phyloP scores from a whole-genome alignment of 2,113 vertebrate genomes.

The Arvicanthis niloticus region DNA sequence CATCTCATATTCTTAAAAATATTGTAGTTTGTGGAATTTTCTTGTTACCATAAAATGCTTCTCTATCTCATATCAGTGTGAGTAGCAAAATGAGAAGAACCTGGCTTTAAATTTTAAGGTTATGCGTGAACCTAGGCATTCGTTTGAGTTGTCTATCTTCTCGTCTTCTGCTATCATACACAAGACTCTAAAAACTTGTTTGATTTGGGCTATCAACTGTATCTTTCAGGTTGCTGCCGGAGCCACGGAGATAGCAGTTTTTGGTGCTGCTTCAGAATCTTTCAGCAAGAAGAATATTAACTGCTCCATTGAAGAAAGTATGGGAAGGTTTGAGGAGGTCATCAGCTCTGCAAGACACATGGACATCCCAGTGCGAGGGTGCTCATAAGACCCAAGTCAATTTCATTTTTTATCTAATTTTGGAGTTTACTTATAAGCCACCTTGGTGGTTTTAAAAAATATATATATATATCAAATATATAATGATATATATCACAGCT shows the following conservation, averaged over 20 bases:
- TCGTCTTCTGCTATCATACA: neutral
- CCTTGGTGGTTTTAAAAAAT: neutral
- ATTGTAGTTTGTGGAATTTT: neutral
- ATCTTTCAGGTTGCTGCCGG: constrained; percentile 93
- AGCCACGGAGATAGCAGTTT: constrained; percentile 95
- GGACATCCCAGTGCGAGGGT: constrained; percentile 95
- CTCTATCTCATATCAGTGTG: neutral
- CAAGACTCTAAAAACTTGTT: neutral
- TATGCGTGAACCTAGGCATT: neutral
- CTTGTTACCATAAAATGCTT: constrained; percentile 19
- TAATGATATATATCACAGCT: neutral
- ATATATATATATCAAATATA: too few species aligned
- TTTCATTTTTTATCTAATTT: neutral
- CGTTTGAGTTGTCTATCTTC: neutral
- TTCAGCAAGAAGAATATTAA: constrained; percentile 96
- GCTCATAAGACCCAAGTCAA: constrained; percentile 78
- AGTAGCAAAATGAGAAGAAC: neutral
- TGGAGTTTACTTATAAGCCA: neutral
- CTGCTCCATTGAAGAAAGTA: constrained; percentile 96
- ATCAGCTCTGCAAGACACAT: constrained; percentile 89
- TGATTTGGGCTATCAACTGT: constrained; percentile 65
- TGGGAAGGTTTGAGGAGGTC: constrained; percentile 93
- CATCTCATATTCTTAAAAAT: constrained; percentile 9
- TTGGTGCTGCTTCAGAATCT: constrained; percentile 95
- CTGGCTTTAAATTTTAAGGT: constrained; percentile 12